These are phyloP conservation scores for Gnatocerus cornutus DNA, from an alignment of 2,888 invertebrate genomes.

Conservation along the genomic window DNA sequence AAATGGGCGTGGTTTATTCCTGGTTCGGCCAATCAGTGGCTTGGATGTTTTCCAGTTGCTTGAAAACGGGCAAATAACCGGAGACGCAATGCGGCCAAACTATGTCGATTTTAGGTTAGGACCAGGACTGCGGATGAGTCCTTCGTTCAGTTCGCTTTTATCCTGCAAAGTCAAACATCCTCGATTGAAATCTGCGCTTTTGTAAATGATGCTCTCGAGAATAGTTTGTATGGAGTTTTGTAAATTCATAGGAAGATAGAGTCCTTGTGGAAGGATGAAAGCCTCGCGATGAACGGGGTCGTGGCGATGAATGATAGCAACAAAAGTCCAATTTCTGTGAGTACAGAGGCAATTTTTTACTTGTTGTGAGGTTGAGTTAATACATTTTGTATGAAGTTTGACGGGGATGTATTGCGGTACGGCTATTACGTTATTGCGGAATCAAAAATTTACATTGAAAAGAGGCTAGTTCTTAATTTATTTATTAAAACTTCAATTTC, in stretches of 20 bases:
- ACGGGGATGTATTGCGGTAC: background rate
- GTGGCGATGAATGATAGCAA: conserved; percentile 51
- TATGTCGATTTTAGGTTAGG: conserved; percentile 56
- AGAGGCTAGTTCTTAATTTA: background rate
- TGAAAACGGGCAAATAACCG: conserved; percentile 59
- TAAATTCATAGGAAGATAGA: background rate
- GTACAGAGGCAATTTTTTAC: conserved; percentile 33
- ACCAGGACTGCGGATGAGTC: conserved; percentile 47
- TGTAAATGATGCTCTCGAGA: conserved; percentile 12
- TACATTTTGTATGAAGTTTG: conserved; percentile 1
- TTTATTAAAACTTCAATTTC: no score
- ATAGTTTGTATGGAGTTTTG: conserved; percentile 5
- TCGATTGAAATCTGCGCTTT: conserved; percentile 10
- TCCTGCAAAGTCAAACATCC: conserved; percentile 19
- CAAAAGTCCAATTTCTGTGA: conserved; percentile 54
- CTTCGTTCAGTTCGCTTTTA: conserved; percentile 32
- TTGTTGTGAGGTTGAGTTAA: conserved; percentile 14
- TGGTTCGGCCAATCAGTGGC: conserved; percentile 54
- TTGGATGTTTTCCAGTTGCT: conserved; percentile 49
- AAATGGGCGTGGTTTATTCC: conserved; percentile 51
- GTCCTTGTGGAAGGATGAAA: conserved; percentile 9
- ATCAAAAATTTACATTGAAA: conserved; percentile 14
- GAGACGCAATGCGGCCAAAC: conserved; percentile 65
- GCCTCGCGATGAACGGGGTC: conserved; percentile 39
- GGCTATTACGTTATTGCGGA: conserved; percentile 6